Evolutionary conservation across 2,888 invertebrate genomes (phyloP).

Genomic region (Volucella zonaria): DNA sequence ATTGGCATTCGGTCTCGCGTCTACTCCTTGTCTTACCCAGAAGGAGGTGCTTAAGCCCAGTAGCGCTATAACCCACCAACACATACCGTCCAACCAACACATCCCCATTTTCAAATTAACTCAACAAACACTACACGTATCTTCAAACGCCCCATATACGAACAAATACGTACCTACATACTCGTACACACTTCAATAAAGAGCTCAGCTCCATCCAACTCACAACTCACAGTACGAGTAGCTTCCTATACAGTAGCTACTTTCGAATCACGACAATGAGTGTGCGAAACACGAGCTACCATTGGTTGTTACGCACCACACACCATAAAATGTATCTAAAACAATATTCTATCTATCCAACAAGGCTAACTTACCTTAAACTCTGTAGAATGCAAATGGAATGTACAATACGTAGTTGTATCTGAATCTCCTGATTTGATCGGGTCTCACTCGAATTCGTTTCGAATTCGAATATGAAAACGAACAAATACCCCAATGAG

Average conservation of each 20-base stretch:
- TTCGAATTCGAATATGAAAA: slow-evolving; percentile 34
- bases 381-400: slow-evolving; percentile 45
- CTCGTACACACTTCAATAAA: background rate
- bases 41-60: slow-evolving; percentile 82
- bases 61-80: slow-evolving; percentile 76
- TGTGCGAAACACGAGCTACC: slow-evolving; percentile 73
- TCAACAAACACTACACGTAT: slow-evolving; percentile 12
- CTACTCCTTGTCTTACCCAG: slow-evolving; percentile 69
- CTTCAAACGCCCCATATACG: slow-evolving; percentile 41
- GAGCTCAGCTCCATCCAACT: slow-evolving; percentile 43
- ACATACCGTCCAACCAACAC: slow-evolving; percentile 21
- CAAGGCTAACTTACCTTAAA: slow-evolving; percentile 49
- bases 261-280: slow-evolving; percentile 58
- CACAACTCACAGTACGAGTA: slow-evolving; percentile 32
- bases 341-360: slow-evolving; percentile 51
- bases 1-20: slow-evolving; percentile 31
- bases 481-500: background rate
- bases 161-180: slow-evolving; percentile 10
- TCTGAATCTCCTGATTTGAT: slow-evolving; percentile 2
- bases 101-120: slow-evolving; percentile 6
- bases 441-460: background rate
- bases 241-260: slow-evolving; percentile 72
- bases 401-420: slow-evolving; percentile 34
- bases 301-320: slow-evolving; percentile 70
- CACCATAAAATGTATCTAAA: slow-evolving; percentile 38